These are phyloP conservation scores for Micrastur ruficollis DNA, from an alignment of 2,797 vertebrate genomes.

Conservation along the genomic window DNA sequence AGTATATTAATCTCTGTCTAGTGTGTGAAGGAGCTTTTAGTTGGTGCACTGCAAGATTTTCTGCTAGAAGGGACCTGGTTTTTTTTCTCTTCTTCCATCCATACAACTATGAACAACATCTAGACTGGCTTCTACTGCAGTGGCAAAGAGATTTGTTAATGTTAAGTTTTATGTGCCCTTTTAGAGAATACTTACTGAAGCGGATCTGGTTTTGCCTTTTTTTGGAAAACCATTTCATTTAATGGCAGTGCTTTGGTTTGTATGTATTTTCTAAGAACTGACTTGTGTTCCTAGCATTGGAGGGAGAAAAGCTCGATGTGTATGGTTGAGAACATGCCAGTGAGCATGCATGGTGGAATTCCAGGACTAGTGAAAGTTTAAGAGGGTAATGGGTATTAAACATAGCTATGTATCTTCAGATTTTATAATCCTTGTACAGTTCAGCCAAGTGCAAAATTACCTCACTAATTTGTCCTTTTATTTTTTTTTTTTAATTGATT, in stretches of 20 bases:
- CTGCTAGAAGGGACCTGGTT: not conserved
- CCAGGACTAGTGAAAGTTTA: not conserved
- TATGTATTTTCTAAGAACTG: not conserved
- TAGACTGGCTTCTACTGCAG: not conserved
- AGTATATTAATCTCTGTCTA: not conserved
- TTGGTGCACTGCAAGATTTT: not conserved
- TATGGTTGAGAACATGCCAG: not conserved
- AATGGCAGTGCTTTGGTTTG: not conserved
- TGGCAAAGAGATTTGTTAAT: not conserved
- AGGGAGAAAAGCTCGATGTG: not conserved
- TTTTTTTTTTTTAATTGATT: not conserved
- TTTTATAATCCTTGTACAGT: not conserved
- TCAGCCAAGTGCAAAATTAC: not conserved
- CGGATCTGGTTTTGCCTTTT: not conserved
- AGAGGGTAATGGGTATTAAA: not conserved
- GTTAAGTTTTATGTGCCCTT: not conserved
- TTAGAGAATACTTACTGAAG: not conserved
- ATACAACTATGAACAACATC: not conserved
- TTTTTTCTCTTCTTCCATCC: not conserved
- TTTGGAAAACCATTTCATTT: not conserved
- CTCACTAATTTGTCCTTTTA: not conserved
- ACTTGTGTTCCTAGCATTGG: not conserved
- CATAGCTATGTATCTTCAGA: not conserved
- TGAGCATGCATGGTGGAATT: not conserved
- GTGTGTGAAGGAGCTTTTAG: not conserved